Evolutionary conservation across 1,140 invertebrate genomes (phyloP).

Genomic region (Catajapyx aquilonaris): DNA sequence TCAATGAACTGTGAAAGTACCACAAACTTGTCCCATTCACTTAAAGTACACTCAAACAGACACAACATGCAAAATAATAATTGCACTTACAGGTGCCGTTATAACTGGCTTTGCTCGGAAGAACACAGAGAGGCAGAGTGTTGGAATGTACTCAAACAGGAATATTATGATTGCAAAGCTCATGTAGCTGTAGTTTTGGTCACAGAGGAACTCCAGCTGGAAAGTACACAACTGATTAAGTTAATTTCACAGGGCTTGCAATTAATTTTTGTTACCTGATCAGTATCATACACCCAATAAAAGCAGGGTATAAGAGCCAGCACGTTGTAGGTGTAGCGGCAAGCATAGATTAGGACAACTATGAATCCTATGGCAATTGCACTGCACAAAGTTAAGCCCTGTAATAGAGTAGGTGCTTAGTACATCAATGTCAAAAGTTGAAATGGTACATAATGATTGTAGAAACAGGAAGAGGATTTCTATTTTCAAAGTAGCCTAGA

Average conservation of each 20-base stretch:
- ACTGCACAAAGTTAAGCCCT: background rate
- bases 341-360: background rate
- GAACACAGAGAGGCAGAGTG: background rate
- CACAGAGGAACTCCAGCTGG: background rate
- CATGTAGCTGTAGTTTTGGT: background rate
- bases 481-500: too few relatives aligned
- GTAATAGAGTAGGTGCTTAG: background rate
- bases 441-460: too few relatives aligned
- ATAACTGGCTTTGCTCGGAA: background rate
- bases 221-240: background rate
- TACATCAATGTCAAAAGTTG: too few relatives aligned
- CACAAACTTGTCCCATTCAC: too few relatives aligned
- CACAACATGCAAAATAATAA: too few relatives aligned
- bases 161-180: background rate
- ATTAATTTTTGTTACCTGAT: background rate
- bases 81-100: too few relatives aligned
- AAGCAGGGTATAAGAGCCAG: background rate
- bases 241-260: background rate
- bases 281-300: background rate
- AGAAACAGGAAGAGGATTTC: too few relatives aligned
- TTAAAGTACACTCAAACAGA: too few relatives aligned
- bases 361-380: background rate
- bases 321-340: background rate
- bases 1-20: too few relatives aligned
- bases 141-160: background rate